Percentiles rank a stretch among this genome's conserved stretches.
Conservation (phyloP, 2,797 vertebrate species). For the Gadopsis marmoratus region DNA sequence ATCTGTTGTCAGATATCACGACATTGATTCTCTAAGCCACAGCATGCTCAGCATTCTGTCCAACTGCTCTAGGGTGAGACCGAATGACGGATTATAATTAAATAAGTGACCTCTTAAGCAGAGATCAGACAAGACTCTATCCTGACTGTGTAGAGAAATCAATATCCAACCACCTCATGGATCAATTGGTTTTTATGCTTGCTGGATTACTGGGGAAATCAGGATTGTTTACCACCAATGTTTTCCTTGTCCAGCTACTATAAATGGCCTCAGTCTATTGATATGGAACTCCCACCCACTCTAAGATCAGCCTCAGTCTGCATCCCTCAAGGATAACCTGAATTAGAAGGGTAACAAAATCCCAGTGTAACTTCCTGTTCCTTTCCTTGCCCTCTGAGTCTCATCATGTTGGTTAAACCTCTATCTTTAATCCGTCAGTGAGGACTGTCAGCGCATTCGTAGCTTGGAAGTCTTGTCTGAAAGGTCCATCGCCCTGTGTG, state of each 20-base stretch:
- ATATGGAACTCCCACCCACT: background rate
- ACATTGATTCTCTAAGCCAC: constrained; percentile 42
- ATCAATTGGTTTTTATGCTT: constrained; percentile 51
- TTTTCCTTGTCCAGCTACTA: constrained; percentile 14
- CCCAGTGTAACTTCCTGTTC: constrained; percentile 18
- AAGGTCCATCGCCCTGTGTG: constrained; percentile 49
- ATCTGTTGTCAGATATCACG: constrained; percentile 45
- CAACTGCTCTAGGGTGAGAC: constrained; percentile 33
- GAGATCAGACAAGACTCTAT: constrained; percentile 55
- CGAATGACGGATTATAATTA: constrained; percentile 63
- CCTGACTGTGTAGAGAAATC: constrained; percentile 53
- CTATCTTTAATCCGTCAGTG: constrained; percentile 64
- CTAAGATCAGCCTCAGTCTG: constrained; percentile 27
- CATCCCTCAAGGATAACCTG: constrained; percentile 22
- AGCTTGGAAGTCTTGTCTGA: constrained; percentile 54
- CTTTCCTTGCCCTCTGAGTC: constrained; percentile 25
- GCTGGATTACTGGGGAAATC: constrained; percentile 17
- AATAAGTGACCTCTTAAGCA: constrained; percentile 66
- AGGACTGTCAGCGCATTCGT: constrained; percentile 21
- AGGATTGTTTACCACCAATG: constrained; percentile 14
- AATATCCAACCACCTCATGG: constrained; percentile 51
- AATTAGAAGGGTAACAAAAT: constrained; percentile 26
- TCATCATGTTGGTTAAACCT: constrained; percentile 44
- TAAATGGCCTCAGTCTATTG: constrained; percentile 24
- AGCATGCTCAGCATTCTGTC: constrained; percentile 34